Percentiles rank a stretch among this genome's conserved stretches.
These are phyloP conservation scores for Caenorhabditis sp. DNA, from an alignment of 2,888 invertebrate species.

Conservation along the genomic window DNA sequence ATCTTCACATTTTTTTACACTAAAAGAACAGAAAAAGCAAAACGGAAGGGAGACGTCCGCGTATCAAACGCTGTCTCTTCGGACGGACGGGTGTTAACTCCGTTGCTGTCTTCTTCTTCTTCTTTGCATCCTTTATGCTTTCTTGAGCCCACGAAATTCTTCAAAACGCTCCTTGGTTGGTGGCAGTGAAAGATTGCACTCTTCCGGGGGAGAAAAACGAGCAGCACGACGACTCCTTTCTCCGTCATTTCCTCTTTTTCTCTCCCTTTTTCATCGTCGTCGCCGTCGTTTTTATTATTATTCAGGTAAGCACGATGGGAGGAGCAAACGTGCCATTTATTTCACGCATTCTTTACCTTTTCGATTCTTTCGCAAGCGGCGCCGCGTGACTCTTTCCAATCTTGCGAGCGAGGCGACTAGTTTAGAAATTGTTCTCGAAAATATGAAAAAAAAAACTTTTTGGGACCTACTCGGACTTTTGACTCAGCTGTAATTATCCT, in stretches of 20 bases:
- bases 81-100: conserved; percentile 27
- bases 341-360: conserved; percentile 32
- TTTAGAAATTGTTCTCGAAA: background rate
- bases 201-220: conserved; percentile 44
- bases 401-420: background rate
- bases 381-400: conserved; percentile 15
- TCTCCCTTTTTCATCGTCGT: background rate
- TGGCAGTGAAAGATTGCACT: conserved; percentile 41
- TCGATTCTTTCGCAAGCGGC: background rate
- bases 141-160: conserved; percentile 15
- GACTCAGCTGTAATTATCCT: no score
- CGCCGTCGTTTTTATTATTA: conserved; percentile 36
- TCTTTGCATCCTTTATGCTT: conserved; percentile 22
- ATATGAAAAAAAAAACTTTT: no score
- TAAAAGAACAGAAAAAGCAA: background rate
- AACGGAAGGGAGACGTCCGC: conserved; percentile 7
- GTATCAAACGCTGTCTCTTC: conserved; percentile 13
- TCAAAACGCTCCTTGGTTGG: conserved; percentile 19
- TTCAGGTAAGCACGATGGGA: conserved; percentile 32
- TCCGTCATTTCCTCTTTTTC: conserved; percentile 19
- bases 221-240: conserved; percentile 21
- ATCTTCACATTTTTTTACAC: no score
- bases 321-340: conserved; percentile 22
- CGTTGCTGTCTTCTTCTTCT: conserved; percentile 3
- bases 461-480: no score